Evolutionary conservation across 1,140 invertebrate genomes (phyloP), one percentile per base, ranked within the genome.

Genomic region (Lethocerus indicus): DNA sequence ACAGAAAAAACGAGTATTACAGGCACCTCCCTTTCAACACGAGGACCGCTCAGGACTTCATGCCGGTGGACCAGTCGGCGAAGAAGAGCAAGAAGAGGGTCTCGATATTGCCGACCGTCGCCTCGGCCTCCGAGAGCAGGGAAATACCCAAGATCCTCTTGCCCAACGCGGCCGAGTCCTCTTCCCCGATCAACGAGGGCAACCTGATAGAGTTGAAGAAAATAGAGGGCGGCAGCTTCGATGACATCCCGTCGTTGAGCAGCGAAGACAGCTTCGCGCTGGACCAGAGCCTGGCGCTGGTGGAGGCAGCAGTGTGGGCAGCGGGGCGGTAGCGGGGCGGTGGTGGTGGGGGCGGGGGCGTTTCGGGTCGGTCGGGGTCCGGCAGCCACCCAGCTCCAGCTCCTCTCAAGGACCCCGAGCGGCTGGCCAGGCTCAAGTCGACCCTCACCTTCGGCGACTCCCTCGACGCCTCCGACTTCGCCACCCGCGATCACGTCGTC

Each of bases 401-500:
- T 3, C 12, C 18, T n/a, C 27, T 41, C n/a, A n/a, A n/a, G n/a
- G n/a, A n/a, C 13, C 43, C 39, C 12, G 54, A 56, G 43, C 18
- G 54, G 13, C 46, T 59, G 14, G 50, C 51, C 0, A 13, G 57
- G 37, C 51, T 60, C 4, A 60, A 59, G 43, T 59, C 57, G 0
- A 59, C 59, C 4, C 41, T 60, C 12, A 60, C 59, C 1, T 60
- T 60, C 23, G 55, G 52, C 16, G 53, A 56, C 20, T 56, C 56
- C 23, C 41, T 54, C 2, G 57, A 56, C 37, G 47, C 47, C 16
- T 36, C 45, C 20, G 52, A 56, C 35, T 44, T 54, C 36, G 45
- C 18, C n/a, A 28, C 43, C 28, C 24, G 44, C 12, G 32, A 49
- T 20, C 35, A 42, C 40, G 16, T 27, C n/a, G 47, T 53, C 32